These are phyloP conservation scores for Pangasius djambal DNA, from an alignment of 2,797 vertebrate genomes.

Conservation along the genomic window DNA sequence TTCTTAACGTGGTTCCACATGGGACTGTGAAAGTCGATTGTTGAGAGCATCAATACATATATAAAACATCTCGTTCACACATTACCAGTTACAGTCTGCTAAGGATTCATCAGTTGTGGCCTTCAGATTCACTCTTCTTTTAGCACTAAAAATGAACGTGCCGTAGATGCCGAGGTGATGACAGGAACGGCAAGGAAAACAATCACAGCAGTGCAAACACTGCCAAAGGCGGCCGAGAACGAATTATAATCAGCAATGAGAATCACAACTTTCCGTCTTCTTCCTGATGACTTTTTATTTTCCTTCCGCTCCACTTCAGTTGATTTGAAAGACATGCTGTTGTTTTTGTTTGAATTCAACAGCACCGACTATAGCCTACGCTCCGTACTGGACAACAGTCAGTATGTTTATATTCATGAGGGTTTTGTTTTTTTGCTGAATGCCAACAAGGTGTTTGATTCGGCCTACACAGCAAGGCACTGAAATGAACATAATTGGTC, in stretches of 20 bases:
- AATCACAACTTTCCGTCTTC: conserved; percentile 20
- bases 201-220: conserved; percentile 26
- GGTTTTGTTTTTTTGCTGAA: not conserved
- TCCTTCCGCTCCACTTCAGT: not conserved
- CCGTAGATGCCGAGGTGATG: not conserved
- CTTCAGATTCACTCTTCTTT: conserved; percentile 9
- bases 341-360: not conserved
- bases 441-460: not conserved
- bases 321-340: not conserved
- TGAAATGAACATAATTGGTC: conserved; percentile 3
- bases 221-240: conserved; percentile 11
- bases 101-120: not conserved
- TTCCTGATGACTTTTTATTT: conserved; percentile 23
- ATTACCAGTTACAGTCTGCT: not conserved
- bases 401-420: conserved; percentile 24
- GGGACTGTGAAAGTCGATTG: not conserved
- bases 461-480: not conserved
- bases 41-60: not conserved
- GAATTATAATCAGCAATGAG: conserved; percentile 29
- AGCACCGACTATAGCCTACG: not conserved
- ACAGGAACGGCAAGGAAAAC: conserved; percentile 23
- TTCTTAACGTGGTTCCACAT: not conserved
- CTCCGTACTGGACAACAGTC: conserved; percentile 1
- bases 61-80: not conserved
- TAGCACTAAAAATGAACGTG: conserved; percentile 14